Percentiles rank a stretch among this genome's conserved stretches.
Evolutionary conservation across 2,888 invertebrate species (phyloP).

Genomic region (Orthonychiurus folsomi): DNA sequence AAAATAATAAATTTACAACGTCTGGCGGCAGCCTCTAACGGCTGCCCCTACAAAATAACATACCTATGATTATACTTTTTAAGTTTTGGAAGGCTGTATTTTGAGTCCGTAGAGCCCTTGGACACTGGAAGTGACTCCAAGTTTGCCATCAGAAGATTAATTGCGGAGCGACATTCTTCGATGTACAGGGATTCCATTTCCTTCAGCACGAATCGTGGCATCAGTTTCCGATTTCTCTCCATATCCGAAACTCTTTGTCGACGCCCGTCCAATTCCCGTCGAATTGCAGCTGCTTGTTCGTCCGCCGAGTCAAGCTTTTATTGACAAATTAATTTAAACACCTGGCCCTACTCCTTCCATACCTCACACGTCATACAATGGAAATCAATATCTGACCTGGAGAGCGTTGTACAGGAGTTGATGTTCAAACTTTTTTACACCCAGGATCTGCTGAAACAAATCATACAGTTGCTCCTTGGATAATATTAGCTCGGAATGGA

Average conservation of each 20-base stretch:
- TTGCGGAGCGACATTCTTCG: slow-evolving; percentile 94
- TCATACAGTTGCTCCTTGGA: slow-evolving; percentile 99
- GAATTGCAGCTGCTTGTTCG: slow-evolving; percentile 98
- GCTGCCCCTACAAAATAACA: slow-evolving; percentile 41
- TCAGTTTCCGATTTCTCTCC: slow-evolving; percentile 92
- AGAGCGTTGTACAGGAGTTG: slow-evolving; percentile 97
- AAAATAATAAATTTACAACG: slow-evolving; percentile 2
- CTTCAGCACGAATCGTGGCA: slow-evolving; percentile 99
- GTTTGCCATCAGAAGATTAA: slow-evolving; percentile 97
- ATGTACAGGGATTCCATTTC: slow-evolving; percentile 99
- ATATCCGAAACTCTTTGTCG: slow-evolving; percentile 95
- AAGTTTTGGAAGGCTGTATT: slow-evolving; percentile 93
- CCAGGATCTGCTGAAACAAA: slow-evolving; percentile 98
- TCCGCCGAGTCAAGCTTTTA: slow-evolving; percentile 91
- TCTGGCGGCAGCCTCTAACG: slow-evolving; percentile 3
- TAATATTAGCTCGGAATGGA: slow-evolving; percentile 86
- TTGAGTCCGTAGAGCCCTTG: slow-evolving; percentile 93
- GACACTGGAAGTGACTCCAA: slow-evolving; percentile 97
- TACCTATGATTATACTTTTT: slow-evolving; percentile 98
- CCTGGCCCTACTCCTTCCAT: slow-evolving; percentile 3
- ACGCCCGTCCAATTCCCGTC: slow-evolving; percentile 95
- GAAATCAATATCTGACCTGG: slow-evolving; percentile 54
- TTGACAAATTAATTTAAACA: background rate
- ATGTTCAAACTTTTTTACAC: slow-evolving; percentile 99
- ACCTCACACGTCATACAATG: too few relatives aligned